Base-by-base conservation (phyloP, 1,140 invertebrate species). In the Fopius arisanus region DNA sequence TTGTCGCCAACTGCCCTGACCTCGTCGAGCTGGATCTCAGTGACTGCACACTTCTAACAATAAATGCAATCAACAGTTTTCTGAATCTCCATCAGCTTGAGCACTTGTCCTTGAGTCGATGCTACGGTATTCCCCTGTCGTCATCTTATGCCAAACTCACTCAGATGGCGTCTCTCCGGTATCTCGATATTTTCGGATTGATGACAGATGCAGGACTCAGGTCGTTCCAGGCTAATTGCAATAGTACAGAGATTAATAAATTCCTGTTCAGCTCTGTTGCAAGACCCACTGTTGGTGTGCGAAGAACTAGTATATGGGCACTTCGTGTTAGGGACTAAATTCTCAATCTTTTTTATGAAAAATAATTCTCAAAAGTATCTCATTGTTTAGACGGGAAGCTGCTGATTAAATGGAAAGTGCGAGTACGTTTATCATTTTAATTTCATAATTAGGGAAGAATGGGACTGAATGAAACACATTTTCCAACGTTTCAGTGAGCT, bases 221-320 rank as follows among this genome's bases (percentile, higher is more conserved):
- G 72, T 88, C 90, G 0, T 84, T 96, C 26, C 85, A 91, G 72
- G 81, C 88, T 29, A 89, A 86, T 76, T 89, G 88, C 62, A 78
- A 80, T 3, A 78, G 84, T 51, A 89, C 93, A 19, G 88, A 91
- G 80, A 89, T 94, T 28, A 94, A 94, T 81, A 91, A 92, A 79
- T 91, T 90, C 77, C 89, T 90, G 70, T 94, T 93, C 86, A 95
- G 95, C 77, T 94, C 93, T 1, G 92, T 97, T 23, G 95, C 96
- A 0, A 87, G 96, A 33, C 96, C 96, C 0, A 97, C 96, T 0
- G 95, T 96, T 10, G 96, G 95, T 1, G 91, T 93, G 12, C 87
- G 93, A 77, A 89, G 95, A 78, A 96, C 95, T 0, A 96, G 95
- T 28, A 94, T 98, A 80, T 98, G 96, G 96, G 94, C 94, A 1